phyloP scores from a whole-genome alignment of 2,888 invertebrate genomes.

The Pollenia labialis region DNA sequence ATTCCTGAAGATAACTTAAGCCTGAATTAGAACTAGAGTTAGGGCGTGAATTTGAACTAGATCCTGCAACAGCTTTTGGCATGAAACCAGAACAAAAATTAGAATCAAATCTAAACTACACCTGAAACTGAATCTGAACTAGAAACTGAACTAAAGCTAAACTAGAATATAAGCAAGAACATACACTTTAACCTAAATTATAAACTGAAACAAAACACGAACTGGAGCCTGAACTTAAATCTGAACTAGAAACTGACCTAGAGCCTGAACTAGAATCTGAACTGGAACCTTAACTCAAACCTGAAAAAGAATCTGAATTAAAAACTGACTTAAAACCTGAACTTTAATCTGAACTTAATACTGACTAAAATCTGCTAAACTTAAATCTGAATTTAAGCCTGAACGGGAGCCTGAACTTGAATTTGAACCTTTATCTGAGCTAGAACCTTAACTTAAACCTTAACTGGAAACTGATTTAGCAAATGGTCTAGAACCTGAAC shows the following conservation, averaged over 20 bases:
- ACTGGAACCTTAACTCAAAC: background rate
- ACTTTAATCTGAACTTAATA: background rate
- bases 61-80: too few species aligned
- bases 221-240: background rate
- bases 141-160: background rate
- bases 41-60: too few species aligned
- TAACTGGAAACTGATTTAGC: background rate
- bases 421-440: background rate
- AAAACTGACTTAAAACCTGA: background rate
- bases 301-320: too few species aligned
- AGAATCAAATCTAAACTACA: too few species aligned
- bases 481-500: background rate
- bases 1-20: too few species aligned
- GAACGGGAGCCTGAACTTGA: background rate
- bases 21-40: too few species aligned
- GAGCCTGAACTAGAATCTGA: background rate
- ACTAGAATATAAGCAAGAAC: background rate
- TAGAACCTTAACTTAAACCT: background rate
- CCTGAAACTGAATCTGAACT: background rate
- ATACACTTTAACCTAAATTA: background rate
- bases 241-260: background rate
- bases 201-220: background rate
- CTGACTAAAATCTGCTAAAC: background rate
- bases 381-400: background rate
- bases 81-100: too few species aligned